Percentiles rank a stretch among this genome's conserved stretches.
Evolutionary conservation across 2,797 vertebrate genomes (phyloP).

Genomic region (Intellagama lesueurii): DNA sequence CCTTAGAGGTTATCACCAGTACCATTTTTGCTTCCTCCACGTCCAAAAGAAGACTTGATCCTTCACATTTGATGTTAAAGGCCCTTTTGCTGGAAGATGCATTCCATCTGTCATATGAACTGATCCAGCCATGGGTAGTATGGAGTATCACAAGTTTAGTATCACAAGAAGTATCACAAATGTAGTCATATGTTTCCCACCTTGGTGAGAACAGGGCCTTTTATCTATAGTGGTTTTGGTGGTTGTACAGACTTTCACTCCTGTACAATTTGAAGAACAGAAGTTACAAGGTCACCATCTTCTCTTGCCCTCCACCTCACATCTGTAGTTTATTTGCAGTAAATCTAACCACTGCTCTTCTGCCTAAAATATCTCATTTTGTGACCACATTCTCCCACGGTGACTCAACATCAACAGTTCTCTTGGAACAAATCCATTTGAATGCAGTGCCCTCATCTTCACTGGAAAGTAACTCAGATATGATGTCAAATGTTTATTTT

Average conservation of each 20-base stretch:
- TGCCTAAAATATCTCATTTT: constrained; percentile 35
- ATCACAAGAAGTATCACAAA: not conserved
- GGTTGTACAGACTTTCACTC: constrained; percentile 12
- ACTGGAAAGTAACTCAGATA: constrained; percentile 25
- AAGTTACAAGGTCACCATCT: not conserved
- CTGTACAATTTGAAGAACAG: not conserved
- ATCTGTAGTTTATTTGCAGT: constrained; percentile 1
- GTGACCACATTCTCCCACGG: not conserved
- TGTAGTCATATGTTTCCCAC: not conserved
- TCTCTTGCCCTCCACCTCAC: not conserved
- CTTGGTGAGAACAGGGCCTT: not conserved
- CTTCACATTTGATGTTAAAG: not conserved
- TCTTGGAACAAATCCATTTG: constrained; percentile 42
- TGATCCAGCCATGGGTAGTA: no score
- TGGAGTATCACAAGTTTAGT: not conserved
- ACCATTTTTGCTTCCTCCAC: not conserved
- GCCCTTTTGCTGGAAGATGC: not conserved
- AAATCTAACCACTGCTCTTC: rapidly evolving
- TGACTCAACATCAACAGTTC: constrained; percentile 38
- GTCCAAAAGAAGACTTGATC: not conserved
- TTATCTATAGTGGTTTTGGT: not conserved
- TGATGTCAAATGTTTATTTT: constrained; percentile 23
- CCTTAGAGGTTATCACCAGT: not conserved
- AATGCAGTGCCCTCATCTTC: constrained; percentile 32
- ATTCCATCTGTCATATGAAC: not conserved